A percentile compares a stretch with the other conserved stretches of the same genome.
phyloP scores from a whole-genome alignment of 2,888 invertebrate species.

The Cyaniris semiargus region DNA sequence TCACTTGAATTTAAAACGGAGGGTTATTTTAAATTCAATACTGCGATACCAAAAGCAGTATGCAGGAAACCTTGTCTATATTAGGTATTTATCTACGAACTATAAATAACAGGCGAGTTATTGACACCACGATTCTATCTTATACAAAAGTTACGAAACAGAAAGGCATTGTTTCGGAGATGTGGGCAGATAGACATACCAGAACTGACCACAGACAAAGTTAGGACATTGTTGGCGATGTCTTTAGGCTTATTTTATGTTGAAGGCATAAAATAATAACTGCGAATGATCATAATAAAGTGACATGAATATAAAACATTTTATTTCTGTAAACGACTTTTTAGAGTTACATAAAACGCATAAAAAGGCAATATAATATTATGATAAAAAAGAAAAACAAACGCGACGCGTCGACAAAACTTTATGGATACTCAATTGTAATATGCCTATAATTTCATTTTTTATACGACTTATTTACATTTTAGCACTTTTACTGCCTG shows the following conservation, averaged over 20 bases:
- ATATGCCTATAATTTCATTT: not conserved
- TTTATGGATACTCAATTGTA: not conserved
- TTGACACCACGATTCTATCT: constrained; percentile 62
- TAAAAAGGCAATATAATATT: not conserved
- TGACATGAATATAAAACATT: not conserved
- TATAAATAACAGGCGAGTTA: constrained; percentile 48
- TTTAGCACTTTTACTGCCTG: not conserved
- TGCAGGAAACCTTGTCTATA: constrained; percentile 23
- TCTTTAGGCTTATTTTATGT: not conserved
- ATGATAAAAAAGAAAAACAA: not conserved
- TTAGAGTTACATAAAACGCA: not conserved
- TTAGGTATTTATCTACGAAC: constrained; percentile 38
- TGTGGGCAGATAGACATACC: constrained; percentile 58
- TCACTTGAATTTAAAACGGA: constrained; percentile 13
- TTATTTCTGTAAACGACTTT: constrained; percentile 1
- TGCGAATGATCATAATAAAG: not conserved
- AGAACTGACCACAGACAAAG: constrained; percentile 46
- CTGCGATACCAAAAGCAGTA: constrained; percentile 23
- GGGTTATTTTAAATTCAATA: constrained; percentile 26
- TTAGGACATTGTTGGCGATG: not conserved
- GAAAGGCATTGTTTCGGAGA: constrained; percentile 64
- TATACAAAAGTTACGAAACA: constrained; percentile 61
- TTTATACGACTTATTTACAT: not conserved
- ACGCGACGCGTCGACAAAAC: not conserved
- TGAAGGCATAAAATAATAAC: not conserved